These are phyloP conservation scores for Pavo muticus DNA, from an alignment of 2,113 vertebrate genomes.

Conservation along the genomic window DNA sequence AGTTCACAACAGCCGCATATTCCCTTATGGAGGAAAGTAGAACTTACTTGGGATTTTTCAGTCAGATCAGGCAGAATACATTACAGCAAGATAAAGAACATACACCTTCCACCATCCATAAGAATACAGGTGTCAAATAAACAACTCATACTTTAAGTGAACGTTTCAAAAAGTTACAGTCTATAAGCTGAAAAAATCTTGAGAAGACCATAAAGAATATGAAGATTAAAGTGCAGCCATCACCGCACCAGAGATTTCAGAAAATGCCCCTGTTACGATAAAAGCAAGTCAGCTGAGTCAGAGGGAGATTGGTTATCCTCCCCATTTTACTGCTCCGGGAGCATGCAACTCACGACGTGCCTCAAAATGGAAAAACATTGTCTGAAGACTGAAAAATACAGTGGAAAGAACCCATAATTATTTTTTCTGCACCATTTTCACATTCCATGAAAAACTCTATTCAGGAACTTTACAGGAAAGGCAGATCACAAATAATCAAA, in stretches of 20 bases:
- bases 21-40: background rate
- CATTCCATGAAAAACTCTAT: background rate
- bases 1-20: background rate
- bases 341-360: background rate
- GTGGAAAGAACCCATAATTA: background rate
- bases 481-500: slow-evolving; percentile 37
- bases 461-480: slow-evolving; percentile 46
- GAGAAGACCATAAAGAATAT: background rate
- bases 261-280: slow-evolving; percentile 27
- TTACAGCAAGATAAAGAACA: background rate
- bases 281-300: slow-evolving; percentile 29
- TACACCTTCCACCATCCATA: background rate
- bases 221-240: slow-evolving; percentile 9
- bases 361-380: slow-evolving; percentile 7
- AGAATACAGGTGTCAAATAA: background rate
- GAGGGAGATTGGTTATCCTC: background rate
- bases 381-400: background rate
- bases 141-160: background rate
- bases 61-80: background rate
- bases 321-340: slow-evolving; percentile 27
- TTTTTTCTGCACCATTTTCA: slow-evolving; percentile 1
- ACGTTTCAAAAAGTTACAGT: background rate
- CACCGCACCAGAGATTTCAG: slow-evolving; percentile 3
- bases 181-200: background rate
- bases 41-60: background rate